These are phyloP conservation scores for Hesperia comma DNA, from an alignment of 2,888 invertebrate genomes.

Conservation along the genomic window DNA sequence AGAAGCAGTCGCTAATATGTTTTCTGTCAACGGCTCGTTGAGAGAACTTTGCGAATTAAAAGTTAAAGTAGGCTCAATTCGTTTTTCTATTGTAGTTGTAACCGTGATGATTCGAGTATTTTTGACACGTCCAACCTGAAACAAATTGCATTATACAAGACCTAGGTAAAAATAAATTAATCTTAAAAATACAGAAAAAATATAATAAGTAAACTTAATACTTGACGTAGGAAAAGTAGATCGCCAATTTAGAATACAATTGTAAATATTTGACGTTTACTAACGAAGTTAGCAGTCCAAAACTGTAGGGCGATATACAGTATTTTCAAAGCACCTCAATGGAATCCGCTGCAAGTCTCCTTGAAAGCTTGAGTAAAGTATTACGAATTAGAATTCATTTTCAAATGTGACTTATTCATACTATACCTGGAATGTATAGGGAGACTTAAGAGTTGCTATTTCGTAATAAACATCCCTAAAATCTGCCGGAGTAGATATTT, in stretches of 20 bases:
- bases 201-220: too few relatives aligned
- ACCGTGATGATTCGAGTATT: slow-evolving; percentile 95
- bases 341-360: too few relatives aligned
- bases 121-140: slow-evolving; percentile 92
- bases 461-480: slow-evolving; percentile 94
- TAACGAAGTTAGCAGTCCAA: too few relatives aligned
- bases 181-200: too few relatives aligned
- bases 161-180: neutral
- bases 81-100: slow-evolving; percentile 93
- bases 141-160: slow-evolving; percentile 44
- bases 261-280: too few relatives aligned
- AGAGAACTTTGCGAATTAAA: slow-evolving; percentile 84
- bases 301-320: too few relatives aligned
- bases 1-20: slow-evolving; percentile 91
- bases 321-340: too few relatives aligned
- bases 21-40: slow-evolving; percentile 93
- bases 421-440: slow-evolving; percentile 93
- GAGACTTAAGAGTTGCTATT: slow-evolving; percentile 95
- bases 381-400: too few relatives aligned
- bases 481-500: slow-evolving; percentile 94
- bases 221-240: too few relatives aligned
- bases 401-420: slow-evolving; percentile 22
- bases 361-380: too few relatives aligned
- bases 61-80: slow-evolving; percentile 85
- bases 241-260: too few relatives aligned